A percentile compares a stretch with the other conserved stretches of the same genome.
phyloP scores from a whole-genome alignment of 2,113 vertebrate species.

The Manacus vitellinus region DNA sequence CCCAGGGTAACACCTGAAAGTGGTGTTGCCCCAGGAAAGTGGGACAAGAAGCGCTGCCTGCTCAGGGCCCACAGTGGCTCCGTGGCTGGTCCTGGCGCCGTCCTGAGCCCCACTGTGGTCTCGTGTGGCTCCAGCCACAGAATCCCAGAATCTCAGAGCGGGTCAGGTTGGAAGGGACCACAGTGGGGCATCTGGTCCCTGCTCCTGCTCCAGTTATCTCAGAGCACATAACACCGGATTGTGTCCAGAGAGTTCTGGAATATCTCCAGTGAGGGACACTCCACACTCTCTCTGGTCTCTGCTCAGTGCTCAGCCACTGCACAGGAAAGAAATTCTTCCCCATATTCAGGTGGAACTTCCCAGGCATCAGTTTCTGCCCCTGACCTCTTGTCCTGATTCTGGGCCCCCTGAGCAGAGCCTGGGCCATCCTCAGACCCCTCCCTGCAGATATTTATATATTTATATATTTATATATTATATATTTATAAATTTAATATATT shows the following conservation, averaged over 20 bases:
- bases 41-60: background rate
- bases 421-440: no score
- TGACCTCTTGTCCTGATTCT: background rate
- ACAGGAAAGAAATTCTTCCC: background rate
- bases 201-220: background rate
- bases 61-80: background rate
- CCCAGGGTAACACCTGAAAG: background rate
- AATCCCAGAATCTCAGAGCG: background rate
- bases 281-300: background rate
- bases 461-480: background rate
- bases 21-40: no score
- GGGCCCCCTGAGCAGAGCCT: background rate
- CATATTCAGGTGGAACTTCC: background rate
- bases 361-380: background rate
- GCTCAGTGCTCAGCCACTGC: background rate
- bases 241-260: background rate
- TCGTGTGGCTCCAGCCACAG: background rate
- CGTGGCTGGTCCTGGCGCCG: fast-evolving
- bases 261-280: background rate
- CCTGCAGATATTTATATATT: background rate
- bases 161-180: background rate
- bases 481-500: background rate
- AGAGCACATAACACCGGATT: background rate
- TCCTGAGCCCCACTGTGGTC: background rate
- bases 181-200: background rate